Evolutionary conservation across 2,113 vertebrate species (phyloP).

Genomic region (Xenopus laevis): DNA sequence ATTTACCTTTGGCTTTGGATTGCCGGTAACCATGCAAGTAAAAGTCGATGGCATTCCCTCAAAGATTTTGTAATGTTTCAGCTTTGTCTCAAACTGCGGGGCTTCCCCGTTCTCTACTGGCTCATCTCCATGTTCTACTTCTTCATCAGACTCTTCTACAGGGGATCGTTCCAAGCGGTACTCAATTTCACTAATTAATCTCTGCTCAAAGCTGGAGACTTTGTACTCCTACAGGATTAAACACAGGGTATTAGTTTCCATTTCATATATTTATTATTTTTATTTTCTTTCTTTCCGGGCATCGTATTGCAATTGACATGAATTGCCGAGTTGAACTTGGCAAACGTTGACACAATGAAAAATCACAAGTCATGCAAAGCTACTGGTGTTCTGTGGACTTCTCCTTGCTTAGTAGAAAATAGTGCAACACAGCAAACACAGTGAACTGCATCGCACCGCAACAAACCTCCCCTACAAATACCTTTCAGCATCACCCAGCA

Average conservation of each 20-base stretch:
- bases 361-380: not conserved
- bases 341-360: conserved; percentile 9
- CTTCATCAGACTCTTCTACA: conserved; percentile 88
- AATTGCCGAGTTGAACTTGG: conserved; percentile 4
- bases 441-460: too few relatives aligned
- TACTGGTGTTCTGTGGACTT: too few relatives aligned
- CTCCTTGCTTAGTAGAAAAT: too few relatives aligned
- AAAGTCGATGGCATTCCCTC: conserved; percentile 95
- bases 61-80: conserved; percentile 94
- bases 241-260: not conserved
- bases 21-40: conserved; percentile 83
- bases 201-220: conserved; percentile 96
- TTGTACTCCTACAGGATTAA: conserved; percentile 82
- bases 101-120: conserved; percentile 57
- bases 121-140: conserved; percentile 74
- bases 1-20: conserved; percentile 91
- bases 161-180: conserved; percentile 91
- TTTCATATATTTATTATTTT: not conserved
- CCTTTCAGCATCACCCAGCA: too few relatives aligned
- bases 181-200: conserved; percentile 95
- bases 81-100: conserved; percentile 81
- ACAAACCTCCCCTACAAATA: too few relatives aligned
- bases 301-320: not conserved
- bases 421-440: too few relatives aligned
- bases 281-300: not conserved